Evolutionary conservation across 2,113 vertebrate genomes (phyloP).

Genomic region (Scalopus aquaticus): DNA sequence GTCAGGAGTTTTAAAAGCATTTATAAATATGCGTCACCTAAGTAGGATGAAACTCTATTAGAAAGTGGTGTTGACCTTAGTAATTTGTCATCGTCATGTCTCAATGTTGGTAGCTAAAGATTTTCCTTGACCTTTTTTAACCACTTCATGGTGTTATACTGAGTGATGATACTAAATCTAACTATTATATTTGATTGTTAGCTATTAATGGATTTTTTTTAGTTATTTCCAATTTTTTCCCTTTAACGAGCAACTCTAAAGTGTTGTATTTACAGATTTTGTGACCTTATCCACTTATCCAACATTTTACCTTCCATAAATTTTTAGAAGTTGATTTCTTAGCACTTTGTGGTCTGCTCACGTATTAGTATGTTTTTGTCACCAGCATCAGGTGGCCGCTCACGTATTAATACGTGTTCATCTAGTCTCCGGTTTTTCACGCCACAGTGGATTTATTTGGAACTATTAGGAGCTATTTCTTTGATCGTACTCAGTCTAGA

Average conservation of each 20-base stretch:
- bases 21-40: neutral
- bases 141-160: neutral
- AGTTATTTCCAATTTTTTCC: neutral
- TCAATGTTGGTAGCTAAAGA: neutral
- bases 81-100: neutral
- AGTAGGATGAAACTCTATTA: neutral
- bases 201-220: neutral
- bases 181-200: neutral
- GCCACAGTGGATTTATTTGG: too few relatives aligned
- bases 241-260: neutral
- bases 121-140: neutral
- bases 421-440: too few relatives aligned
- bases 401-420: too few relatives aligned
- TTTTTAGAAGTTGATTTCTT: neutral
- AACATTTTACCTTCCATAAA: neutral
- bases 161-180: neutral
- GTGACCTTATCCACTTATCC: neutral
- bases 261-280: neutral
- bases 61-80: neutral
- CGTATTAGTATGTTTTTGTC: too few relatives aligned
- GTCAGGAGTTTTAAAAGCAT: neutral
- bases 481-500: too few relatives aligned
- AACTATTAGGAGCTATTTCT: too few relatives aligned
- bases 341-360: too few relatives aligned
- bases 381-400: too few relatives aligned